Evolutionary conservation across 2,113 vertebrate genomes (phyloP), one percentile per base, ranked within the genome.

Genomic region (Ancistrus triradiatus): DNA sequence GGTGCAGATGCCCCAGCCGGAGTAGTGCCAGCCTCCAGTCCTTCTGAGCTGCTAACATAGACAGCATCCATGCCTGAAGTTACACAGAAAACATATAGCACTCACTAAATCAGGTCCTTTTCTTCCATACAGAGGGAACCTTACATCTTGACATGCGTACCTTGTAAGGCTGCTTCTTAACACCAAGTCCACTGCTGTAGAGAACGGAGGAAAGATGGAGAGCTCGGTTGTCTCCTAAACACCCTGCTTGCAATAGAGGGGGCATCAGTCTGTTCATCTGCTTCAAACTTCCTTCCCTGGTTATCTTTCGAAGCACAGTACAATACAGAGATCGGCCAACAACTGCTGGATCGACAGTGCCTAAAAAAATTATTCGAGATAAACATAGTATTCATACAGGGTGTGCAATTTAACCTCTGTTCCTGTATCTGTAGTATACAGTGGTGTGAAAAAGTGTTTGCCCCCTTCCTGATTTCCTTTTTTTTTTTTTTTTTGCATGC

Each of bases 231-330:
- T 89, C 76, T 66, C 77, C 83, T 37, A 90, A 70, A 55, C 89
- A 91, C 60, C 85, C 84, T 4, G 88, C 84, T 69, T 89, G 86
- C 17, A 86, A 81, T 35, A 91, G 75, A 33, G 84, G 59, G 2
- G 83, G 81, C 61, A 88, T 66, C 17, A 82, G 57, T 49, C 43
- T 72, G 31, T 73, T 73, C 42, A 85, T 49, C 22, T 19, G 44
- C n/a, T 49, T 57, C 3, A 21, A n/a, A 50, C 68, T 66, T 22
- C 67, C 51, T 0, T 46, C 72, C 51, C 33, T 27, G 35, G 19
- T 28, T 68, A 90, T 62, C 47, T 77, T 80, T 35, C 47, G 79
- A 9, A 83, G 63, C 2, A 84, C 80, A 48, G 74, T 65, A 25
- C 70, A 78, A 73, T 79, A 86, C 50, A 90, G 71, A 1, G 74